phyloP scores from a whole-genome alignment of 2,113 vertebrate genomes.

The Ceuthmochares aereus region DNA sequence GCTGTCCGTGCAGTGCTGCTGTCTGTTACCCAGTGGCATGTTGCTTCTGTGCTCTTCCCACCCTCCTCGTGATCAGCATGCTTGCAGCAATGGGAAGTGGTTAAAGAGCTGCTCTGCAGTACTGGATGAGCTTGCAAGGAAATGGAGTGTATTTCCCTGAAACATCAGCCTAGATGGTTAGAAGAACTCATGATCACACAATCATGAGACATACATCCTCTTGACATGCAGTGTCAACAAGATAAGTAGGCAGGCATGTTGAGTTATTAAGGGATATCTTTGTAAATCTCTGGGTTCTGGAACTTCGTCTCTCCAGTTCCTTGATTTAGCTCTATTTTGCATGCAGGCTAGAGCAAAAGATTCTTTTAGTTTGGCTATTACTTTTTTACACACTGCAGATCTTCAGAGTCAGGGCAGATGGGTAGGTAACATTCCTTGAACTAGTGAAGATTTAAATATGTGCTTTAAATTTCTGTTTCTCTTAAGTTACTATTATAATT shows the following conservation, averaged over 20 bases:
- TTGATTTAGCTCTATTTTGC: neutral
- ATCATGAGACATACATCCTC: neutral
- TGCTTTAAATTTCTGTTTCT: neutral
- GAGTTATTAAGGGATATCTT: neutral
- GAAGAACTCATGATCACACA: neutral
- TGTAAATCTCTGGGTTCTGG: neutral
- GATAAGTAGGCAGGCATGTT: neutral
- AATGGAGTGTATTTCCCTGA: neutral
- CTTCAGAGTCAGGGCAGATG: neutral
- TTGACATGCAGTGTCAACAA: neutral
- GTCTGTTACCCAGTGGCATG: accelerated
- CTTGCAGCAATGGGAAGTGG: neutral
- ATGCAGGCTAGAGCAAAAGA: neutral
- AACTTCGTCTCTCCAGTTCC: neutral
- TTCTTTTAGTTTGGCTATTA: neutral
- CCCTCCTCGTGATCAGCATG: accelerated
- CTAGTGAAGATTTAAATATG: neutral
- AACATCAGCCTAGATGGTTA: neutral
- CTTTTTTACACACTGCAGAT: neutral
- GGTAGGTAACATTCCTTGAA: neutral
- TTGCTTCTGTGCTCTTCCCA: neutral
- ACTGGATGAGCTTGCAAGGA: neutral
- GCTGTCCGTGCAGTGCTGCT: accelerated
- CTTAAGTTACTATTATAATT: neutral
- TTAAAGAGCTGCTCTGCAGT: neutral